A percentile compares a stretch with the other conserved stretches of the same genome.
phyloP scores from a whole-genome alignment of 2,888 invertebrate species.

The Pasiphila rectangulata region DNA sequence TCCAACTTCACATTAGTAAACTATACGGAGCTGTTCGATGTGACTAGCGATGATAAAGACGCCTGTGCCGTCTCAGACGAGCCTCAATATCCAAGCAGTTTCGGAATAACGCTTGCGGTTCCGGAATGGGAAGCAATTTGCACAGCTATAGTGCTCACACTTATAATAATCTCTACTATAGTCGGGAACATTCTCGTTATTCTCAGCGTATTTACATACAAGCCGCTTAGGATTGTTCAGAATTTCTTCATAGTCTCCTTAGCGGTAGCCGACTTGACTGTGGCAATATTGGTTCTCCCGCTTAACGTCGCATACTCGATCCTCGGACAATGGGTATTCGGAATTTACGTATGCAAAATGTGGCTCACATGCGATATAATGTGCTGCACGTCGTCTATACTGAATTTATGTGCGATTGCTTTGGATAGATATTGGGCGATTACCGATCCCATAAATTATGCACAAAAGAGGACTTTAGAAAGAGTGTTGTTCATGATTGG shows the following conservation, averaged over 20 bases:
- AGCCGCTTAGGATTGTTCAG: constrained; percentile 94
- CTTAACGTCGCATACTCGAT: constrained; percentile 96
- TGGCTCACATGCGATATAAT: constrained; percentile 98
- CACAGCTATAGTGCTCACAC: constrained; percentile 89
- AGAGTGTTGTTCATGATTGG: constrained; percentile 92
- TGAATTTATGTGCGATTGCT: constrained; percentile 96
- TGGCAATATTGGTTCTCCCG: constrained; percentile 94
- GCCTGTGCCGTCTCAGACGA: constrained; percentile 68
- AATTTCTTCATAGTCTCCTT: constrained; percentile 98
- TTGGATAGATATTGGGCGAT: constrained; percentile 97
- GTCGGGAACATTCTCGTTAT: constrained; percentile 96
- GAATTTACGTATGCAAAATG: constrained; percentile 94
- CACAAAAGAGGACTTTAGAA: constrained; percentile 93
- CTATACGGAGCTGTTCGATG: constrained; percentile 53
- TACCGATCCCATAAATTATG: constrained; percentile 96
- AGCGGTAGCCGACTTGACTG: constrained; percentile 95
- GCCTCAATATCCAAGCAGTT: constrained; percentile 82
- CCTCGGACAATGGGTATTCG: constrained; percentile 95
- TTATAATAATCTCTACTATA: constrained; percentile 93
- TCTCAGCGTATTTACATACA: constrained; percentile 96
- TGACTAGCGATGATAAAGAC: constrained; percentile 63
- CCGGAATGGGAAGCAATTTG: constrained; percentile 92
- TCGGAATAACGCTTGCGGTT: constrained; percentile 87
- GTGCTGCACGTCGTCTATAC: constrained; percentile 96
- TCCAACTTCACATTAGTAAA: constrained; percentile 58